phyloP scores from a whole-genome alignment of 2,113 vertebrate species.

The Xiphophorus couchianus region DNA sequence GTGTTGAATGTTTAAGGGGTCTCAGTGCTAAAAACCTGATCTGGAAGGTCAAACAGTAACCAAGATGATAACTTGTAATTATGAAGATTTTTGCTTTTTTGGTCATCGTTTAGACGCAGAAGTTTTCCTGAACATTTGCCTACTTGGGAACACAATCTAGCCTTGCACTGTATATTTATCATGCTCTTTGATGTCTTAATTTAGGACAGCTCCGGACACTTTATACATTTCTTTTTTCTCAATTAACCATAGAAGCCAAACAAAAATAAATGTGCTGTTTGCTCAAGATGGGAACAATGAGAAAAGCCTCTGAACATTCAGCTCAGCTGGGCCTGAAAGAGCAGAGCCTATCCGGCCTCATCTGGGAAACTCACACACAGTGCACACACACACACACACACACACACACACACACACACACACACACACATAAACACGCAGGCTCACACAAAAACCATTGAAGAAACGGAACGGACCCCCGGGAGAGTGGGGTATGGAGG shows the following conservation, averaged over 20 bases:
- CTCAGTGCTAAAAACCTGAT: background rate
- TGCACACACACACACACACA: conserved; percentile 18
- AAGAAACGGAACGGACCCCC: conserved; percentile 57
- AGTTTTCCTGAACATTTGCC: conserved; percentile 18
- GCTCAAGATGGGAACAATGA: conserved; percentile 80
- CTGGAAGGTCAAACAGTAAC: too few relatives aligned
- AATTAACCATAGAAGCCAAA: conserved; percentile 71
- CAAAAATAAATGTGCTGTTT: conserved; percentile 74
- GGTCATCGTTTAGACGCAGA: background rate
- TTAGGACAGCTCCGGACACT: conserved; percentile 64
- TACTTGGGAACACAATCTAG: conserved; percentile 14
- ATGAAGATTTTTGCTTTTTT: background rate
- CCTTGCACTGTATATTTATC: conserved; percentile 61
- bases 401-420: conserved; percentile 22
- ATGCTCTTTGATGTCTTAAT: conserved; percentile 73
- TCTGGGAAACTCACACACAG: conserved; percentile 69
- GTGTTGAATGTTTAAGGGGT: too few relatives aligned
- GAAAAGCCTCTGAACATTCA: conserved; percentile 68
- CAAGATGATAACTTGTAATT: background rate
- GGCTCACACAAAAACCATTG: conserved; percentile 27
- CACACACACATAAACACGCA: background rate
- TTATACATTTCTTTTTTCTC: conserved; percentile 46
- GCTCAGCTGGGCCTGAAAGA: conserved; percentile 69
- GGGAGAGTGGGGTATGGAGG: conserved; percentile 53
- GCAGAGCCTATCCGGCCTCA: conserved; percentile 68